Percentiles rank a stretch among this genome's conserved stretches.
These are phyloP conservation scores for Etheostoma cragini DNA, from an alignment of 2,113 vertebrate genomes.

Conservation along the genomic window DNA sequence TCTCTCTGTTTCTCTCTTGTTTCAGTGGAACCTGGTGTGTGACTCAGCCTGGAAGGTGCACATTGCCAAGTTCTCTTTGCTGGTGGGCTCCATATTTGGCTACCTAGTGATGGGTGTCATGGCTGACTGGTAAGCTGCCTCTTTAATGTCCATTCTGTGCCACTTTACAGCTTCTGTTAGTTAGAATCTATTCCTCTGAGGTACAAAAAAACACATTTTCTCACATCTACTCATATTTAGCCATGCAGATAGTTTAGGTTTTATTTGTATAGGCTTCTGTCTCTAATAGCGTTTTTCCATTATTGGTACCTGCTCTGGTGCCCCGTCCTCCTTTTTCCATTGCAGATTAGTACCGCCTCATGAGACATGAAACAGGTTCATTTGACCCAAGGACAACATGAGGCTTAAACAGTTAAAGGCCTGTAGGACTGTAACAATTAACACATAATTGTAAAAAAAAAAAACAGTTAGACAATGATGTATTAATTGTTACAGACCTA, in stretches of 20 bases:
- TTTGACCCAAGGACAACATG: too few relatives aligned
- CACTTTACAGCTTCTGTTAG: neutral
- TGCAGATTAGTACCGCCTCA: too few relatives aligned
- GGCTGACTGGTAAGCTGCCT: constrained; percentile 94
- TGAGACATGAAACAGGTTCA: too few relatives aligned
- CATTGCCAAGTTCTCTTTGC: constrained; percentile 96
- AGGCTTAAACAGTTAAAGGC: too few relatives aligned
- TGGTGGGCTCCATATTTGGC: constrained; percentile 97
- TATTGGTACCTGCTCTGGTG: too few relatives aligned
- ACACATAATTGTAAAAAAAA: too few relatives aligned
- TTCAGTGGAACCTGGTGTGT: constrained; percentile 97
- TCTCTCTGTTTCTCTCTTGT: constrained; percentile 39
- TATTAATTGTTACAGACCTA: too few relatives aligned
- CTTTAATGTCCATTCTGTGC: constrained; percentile 19
- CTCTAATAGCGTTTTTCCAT: neutral
- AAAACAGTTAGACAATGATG: too few relatives aligned
- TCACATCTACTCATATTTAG: neutral
- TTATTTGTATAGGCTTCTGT: neutral
- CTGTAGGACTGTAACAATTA: too few relatives aligned
- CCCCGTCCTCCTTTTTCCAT: too few relatives aligned
- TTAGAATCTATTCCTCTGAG: neutral
- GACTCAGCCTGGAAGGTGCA: constrained; percentile 98
- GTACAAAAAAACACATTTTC: neutral
- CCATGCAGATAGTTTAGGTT: neutral
- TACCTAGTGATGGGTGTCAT: constrained; percentile 97